Base-by-base conservation (phyloP, 2,888 invertebrate genomes). In the Amiota minor region DNA sequence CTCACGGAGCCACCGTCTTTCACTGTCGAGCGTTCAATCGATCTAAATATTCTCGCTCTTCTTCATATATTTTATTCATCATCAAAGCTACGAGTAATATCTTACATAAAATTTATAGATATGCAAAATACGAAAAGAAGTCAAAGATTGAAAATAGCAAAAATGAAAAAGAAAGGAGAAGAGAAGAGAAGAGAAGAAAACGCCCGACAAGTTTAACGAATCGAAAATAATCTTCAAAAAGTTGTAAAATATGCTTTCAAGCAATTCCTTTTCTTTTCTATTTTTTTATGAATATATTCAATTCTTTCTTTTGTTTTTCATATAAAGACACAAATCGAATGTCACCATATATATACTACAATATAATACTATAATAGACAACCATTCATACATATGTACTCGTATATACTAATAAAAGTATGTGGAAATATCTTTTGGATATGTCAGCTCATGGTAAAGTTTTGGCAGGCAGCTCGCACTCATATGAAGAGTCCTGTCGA, bases 221-320 rank as follows among this genome's bases (percentile, higher is more conserved):
- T 65, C 65, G 65, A 65, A 65, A 65, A 65, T 65, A 47, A 65
- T 65, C 65, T 65, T 65, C 65, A 65, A 65, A 65, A 65, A 47
- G 65, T 65, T 35, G 35, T 65, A 65, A 65, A 65, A 47, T 65
- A 65, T 65, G 65, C 65, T 65, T 65, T 35, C 18, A 18, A 65
- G 9, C 65, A 47, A 18, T 46, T 47, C 35, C 56, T 16, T 35
- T 35, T 35, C 35, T 35, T 35, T 35, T 35, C 35, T 35, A 35
- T 35, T 35, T 35, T 35, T 35, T 35, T 35, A 35, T 35, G 35
- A 35, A 35, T 35, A 35, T 35, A n/a, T 56, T 56, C 56, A 56
- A 35, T 56, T n/a, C 18, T 50, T 50, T 50, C 50, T 14, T 14
- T n/a, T 14, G n/a, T 50, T 50, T 50, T 50, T 50, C 50, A 50